Percentiles rank a stretch among this genome's conserved stretches.
These are phyloP conservation scores for Raja brachyura DNA, from an alignment of 2,113 vertebrate genomes.

Conservation along the genomic window DNA sequence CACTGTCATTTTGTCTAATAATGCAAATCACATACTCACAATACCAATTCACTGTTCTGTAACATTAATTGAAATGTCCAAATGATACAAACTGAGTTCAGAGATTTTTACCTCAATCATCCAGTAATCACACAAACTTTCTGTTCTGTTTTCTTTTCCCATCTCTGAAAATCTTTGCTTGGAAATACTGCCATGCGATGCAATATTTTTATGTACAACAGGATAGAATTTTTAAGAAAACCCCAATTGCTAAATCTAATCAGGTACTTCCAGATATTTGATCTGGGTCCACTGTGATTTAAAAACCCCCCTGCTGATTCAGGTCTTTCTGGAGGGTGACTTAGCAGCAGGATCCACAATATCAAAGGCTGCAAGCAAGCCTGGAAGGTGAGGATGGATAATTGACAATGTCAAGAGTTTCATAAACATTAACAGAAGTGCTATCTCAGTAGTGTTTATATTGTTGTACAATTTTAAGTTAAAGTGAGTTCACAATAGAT, in stretches of 20 bases:
- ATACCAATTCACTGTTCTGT: background rate
- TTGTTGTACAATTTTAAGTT: background rate
- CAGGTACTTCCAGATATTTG: too few species aligned
- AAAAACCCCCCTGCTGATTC: too few species aligned
- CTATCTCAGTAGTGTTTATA: background rate
- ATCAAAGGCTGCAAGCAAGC: background rate
- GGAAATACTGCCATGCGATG: too few species aligned
- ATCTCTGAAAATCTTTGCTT: background rate
- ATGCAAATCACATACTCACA: background rate
- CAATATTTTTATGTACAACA: too few species aligned
- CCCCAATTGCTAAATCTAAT: too few species aligned
- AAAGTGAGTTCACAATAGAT: background rate
- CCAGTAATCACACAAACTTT: background rate
- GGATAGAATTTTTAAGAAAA: too few species aligned
- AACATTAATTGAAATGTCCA: background rate
- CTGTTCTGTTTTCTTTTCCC: background rate
- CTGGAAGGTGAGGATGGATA: background rate
- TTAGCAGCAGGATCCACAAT: background rate
- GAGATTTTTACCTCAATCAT: background rate
- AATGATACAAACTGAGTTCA: background rate
- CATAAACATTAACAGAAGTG: background rate
- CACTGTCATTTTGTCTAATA: background rate
- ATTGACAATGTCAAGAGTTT: background rate
- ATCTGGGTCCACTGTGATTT: too few species aligned
- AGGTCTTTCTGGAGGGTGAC: too few species aligned